These are phyloP conservation scores for Lepus oiostolus DNA, from an alignment of 2,797 vertebrate genomes.

Conservation along the genomic window DNA sequence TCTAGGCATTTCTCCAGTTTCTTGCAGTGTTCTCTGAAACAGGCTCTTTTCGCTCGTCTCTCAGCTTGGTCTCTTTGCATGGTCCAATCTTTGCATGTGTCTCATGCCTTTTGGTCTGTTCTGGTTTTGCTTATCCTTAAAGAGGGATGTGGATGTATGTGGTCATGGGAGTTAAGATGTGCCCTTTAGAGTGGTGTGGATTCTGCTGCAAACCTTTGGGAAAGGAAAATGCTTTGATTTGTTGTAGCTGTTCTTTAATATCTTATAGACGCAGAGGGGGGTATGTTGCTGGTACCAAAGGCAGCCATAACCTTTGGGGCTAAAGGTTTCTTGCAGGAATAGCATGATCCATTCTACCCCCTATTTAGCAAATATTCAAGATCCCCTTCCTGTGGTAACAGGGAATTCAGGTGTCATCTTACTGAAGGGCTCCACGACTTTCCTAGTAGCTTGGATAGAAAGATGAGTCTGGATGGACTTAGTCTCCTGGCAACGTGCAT, in stretches of 20 bases:
- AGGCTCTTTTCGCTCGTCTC: background rate
- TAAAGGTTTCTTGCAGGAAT: background rate
- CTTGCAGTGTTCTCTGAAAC: background rate
- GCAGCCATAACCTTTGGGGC: background rate
- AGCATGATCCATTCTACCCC: background rate
- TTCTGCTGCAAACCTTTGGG: background rate
- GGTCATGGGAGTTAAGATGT: background rate
- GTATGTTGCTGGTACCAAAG: background rate
- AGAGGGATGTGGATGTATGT: background rate
- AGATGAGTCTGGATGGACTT: background rate
- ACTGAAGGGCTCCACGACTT: background rate
- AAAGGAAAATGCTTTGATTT: background rate
- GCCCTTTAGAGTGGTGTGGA: background rate
- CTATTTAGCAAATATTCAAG: background rate
- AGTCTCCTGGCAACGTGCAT: background rate
- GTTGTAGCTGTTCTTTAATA: background rate
- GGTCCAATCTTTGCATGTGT: background rate
- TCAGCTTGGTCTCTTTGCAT: background rate
- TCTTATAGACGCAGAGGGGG: background rate
- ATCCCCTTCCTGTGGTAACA: background rate
- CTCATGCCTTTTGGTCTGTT: background rate
- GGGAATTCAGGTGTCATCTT: background rate
- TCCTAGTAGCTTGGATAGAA: background rate
- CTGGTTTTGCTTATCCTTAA: constrained; percentile 10
- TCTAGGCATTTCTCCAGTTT: background rate